Evolutionary conservation across 2,797 vertebrate genomes (phyloP).

Genomic region (Leptatherina wallacei): DNA sequence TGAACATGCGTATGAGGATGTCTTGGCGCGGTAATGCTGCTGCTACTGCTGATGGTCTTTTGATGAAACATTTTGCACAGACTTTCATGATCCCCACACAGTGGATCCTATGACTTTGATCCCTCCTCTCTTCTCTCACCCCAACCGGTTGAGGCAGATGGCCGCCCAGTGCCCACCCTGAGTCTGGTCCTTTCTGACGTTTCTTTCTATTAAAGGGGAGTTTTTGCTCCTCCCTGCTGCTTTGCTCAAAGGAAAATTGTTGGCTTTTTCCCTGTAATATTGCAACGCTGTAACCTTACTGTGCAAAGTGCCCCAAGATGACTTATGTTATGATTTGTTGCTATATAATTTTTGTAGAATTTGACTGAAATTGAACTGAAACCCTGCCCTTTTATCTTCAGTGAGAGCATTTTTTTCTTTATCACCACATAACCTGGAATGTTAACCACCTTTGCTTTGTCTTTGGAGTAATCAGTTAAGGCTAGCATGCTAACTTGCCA

Average conservation of each 20-base stretch:
- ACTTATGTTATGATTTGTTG: slow-evolving; percentile 6
- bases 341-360: neutral
- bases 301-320: slow-evolving; percentile 1
- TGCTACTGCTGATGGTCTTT: slow-evolving; percentile 9
- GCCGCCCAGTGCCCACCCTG: slow-evolving; percentile 25
- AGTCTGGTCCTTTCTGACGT: slow-evolving; percentile 21
- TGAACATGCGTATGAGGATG: neutral
- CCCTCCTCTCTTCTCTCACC: slow-evolving; percentile 24
- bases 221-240: slow-evolving; percentile 11
- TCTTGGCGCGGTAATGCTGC: slow-evolving; percentile 4
- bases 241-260: slow-evolving; percentile 13
- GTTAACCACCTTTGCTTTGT: neutral
- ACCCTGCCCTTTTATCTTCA: neutral
- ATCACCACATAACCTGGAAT: neutral
- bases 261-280: neutral
- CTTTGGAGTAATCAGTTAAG: slow-evolving; percentile 8
- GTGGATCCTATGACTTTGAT: slow-evolving; percentile 21
- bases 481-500: neutral
- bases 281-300: neutral
- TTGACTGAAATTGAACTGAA: slow-evolving; percentile 1
- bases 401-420: slow-evolving; percentile 4
- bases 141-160: slow-evolving; percentile 28
- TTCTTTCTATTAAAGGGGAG: slow-evolving; percentile 20
- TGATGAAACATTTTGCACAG: slow-evolving; percentile 19
- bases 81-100: slow-evolving; percentile 13